These are phyloP conservation scores for Azemiops feae DNA, from an alignment of 2,113 vertebrate species.

Conservation along the genomic window DNA sequence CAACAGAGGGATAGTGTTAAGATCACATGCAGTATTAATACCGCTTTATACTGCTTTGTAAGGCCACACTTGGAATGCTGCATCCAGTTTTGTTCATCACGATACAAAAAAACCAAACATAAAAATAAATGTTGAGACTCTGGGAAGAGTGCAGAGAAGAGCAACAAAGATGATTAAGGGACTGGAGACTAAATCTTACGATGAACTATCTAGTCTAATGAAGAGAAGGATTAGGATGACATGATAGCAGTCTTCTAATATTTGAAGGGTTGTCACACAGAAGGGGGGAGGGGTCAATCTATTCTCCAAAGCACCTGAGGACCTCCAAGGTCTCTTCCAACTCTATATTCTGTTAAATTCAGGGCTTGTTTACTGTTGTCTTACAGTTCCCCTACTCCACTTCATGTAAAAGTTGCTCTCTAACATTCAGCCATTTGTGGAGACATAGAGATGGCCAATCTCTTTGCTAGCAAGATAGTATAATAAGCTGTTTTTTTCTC, in stretches of 20 bases:
- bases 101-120: neutral
- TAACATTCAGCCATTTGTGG: neutral
- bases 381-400: neutral
- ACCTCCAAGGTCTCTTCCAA: neutral
- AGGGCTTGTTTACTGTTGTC: neutral
- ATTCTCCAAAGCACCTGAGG: neutral
- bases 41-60: neutral
- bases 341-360: neutral
- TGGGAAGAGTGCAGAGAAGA: neutral
- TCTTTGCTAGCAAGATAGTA: neutral
- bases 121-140: neutral
- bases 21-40: neutral
- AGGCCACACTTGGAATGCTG: neutral
- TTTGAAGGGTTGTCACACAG: neutral
- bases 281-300: neutral
- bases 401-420: neutral
- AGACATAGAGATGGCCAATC: neutral
- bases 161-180: neutral
- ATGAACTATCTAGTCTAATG: neutral
- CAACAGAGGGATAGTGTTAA: neutral
- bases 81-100: neutral
- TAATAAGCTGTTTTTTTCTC: neutral
- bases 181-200: neutral
- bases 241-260: neutral
- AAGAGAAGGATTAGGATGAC: neutral